Percentiles rank a stretch among this genome's conserved stretches.
phyloP scores from a whole-genome alignment of 2,113 vertebrate species.

The Cervus canadensis region DNA sequence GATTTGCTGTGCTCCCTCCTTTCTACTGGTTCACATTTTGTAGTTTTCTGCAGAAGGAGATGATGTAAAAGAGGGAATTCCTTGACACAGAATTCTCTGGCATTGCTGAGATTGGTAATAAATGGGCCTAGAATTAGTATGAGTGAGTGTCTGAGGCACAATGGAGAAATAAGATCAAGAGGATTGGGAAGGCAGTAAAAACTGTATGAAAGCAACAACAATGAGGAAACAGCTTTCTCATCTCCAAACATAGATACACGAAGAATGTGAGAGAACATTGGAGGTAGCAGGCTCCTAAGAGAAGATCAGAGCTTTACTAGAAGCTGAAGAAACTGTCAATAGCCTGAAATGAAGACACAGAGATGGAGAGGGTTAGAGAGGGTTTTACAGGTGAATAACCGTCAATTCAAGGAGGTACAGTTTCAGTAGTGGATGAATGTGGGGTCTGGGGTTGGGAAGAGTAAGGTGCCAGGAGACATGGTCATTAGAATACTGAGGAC shows the following conservation, averaged over 20 bases:
- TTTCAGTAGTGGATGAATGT: neutral
- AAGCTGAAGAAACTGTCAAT: neutral
- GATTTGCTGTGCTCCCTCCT: neutral
- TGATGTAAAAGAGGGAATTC: neutral
- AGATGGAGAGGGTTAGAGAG: neutral
- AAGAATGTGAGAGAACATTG: neutral
- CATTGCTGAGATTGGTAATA: neutral
- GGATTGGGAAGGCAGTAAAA: neutral
- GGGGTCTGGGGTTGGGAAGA: neutral
- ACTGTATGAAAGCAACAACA: neutral
- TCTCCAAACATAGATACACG: neutral
- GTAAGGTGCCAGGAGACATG: too few species aligned
- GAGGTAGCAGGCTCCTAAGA: neutral
- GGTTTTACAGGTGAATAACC: neutral
- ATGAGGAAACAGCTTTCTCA: neutral
- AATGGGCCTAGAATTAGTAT: neutral
- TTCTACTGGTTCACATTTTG: neutral
- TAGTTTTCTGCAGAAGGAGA: neutral
- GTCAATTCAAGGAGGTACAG: neutral
- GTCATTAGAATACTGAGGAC: neutral
- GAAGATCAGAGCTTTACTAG: neutral
- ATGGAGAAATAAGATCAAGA: neutral
- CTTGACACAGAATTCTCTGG: neutral
- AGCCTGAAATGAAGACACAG: neutral
- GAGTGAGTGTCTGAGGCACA: neutral